Evolutionary conservation across 2,888 invertebrate genomes (phyloP), one percentile per base, ranked within the genome.

Genomic region (Drosophila paucipuncta): DNA sequence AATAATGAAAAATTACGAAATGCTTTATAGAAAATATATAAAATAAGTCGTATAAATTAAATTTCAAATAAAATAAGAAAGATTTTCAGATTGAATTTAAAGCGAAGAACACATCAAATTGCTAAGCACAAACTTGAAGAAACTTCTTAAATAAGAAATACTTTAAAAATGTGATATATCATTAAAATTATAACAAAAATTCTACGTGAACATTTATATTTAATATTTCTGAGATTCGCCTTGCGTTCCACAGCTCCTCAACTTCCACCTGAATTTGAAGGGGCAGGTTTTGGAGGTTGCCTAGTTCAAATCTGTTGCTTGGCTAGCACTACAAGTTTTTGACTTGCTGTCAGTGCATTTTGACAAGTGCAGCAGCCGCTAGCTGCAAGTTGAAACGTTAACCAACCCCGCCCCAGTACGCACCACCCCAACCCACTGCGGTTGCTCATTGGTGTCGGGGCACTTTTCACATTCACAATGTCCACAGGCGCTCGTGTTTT

Each of bases 291-390:
- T 37, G 22, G 18, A 37, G 28, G n/a, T 30, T 28, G 37, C 25
- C 33, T n/a, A 18, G 25, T 31, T 43, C 33, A n/a, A 33, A 53
- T 33, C 47, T 58, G 62, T 53, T 71, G 43, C 62, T 52, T 35
- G 30, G 37, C 25, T 52, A 16, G 13, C 28, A 22, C 50, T 16
- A 22, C 30, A 52, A 33, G 67, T 16, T 63, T 54, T 6, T 28
- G 60, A 64, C 68, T 76, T 74, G 71, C 65, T 75, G 65, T 76
- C 67, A 66, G 69, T 72, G 60, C 70, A 57, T 83, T 81, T 80
- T 86, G 78, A 85, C 84, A 88, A 83, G 83, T 73, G 76, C 76
- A 85, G 78, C 80, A 83, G 74, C 78, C 80, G 67, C 63, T 54
- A 73, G 82, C 74, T 84, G 79, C 79, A 68, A 82, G 72, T 71